Conservation (phyloP, 2,113 vertebrate species). For the Podocnemis expansa region DNA sequence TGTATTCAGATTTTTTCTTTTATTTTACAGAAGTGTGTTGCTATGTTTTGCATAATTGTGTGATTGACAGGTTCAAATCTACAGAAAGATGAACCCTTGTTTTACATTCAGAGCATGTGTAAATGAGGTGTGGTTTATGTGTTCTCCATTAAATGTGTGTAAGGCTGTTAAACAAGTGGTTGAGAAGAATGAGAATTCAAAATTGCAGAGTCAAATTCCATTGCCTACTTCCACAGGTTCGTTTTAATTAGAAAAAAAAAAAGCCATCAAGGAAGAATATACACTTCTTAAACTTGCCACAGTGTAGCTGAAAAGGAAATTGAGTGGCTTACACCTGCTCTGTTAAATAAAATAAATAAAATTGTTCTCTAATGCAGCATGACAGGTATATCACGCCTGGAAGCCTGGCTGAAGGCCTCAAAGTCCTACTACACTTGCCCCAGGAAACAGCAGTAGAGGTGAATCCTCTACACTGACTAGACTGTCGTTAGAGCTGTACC, state of each 20-base stretch:
- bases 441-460: no score
- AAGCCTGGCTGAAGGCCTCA: no score
- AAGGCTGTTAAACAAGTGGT: not conserved
- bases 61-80: not conserved
- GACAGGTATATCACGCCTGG: no score
- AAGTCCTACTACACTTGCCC: no score
- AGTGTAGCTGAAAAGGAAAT: accelerated
- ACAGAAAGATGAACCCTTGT: not conserved
- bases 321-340: not conserved
- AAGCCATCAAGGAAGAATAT: not conserved
- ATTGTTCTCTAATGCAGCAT: not conserved
- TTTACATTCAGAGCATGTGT: not conserved
- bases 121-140: not conserved
- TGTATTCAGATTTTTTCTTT: not conserved
- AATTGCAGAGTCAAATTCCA: accelerated
- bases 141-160: accelerated
- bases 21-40: not conserved
- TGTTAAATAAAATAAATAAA: not conserved
- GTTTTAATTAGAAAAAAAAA: not conserved
- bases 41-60: not conserved
- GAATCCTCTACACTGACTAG: no score
- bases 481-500: no score
- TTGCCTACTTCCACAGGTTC: not conserved
- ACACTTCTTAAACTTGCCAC: accelerated
- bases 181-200: not conserved